Conservation (phyloP, 2,888 invertebrate genomes). For the Drosophila birchii region DNA sequence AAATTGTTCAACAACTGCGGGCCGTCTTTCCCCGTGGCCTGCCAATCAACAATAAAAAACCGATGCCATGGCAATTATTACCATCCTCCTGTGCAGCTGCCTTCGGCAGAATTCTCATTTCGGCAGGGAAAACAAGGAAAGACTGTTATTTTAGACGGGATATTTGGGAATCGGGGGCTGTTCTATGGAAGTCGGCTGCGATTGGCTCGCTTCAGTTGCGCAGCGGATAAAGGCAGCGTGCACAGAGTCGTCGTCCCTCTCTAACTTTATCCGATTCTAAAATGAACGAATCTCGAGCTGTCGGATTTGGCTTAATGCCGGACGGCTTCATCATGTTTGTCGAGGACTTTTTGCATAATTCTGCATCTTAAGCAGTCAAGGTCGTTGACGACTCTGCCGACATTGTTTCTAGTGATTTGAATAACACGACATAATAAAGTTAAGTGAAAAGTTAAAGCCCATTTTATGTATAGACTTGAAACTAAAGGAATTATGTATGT, state of each 20-base stretch:
- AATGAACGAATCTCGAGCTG: constrained; percentile 61
- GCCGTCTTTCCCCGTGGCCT: constrained; percentile 8
- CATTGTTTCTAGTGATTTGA: constrained; percentile 8
- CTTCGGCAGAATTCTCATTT: constrained; percentile 5
- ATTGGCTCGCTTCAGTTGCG: constrained; percentile 53
- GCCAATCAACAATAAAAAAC: constrained; percentile 33
- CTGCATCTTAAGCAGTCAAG: constrained; percentile 60
- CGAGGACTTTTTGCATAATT: constrained; percentile 57
- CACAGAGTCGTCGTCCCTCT: constrained; percentile 61
- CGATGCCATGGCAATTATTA: constrained; percentile 4
- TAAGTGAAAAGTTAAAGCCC: background rate
- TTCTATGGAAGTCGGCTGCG: constrained; percentile 25
- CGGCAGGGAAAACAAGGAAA: constrained; percentile 41
- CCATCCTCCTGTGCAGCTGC: constrained; percentile 49
- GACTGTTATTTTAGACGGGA: constrained; percentile 8
- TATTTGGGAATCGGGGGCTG: constrained; percentile 10
- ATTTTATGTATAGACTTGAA: background rate
- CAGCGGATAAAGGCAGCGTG: constrained; percentile 56
- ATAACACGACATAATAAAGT: constrained; percentile 1
- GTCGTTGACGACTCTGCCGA: constrained; percentile 52
- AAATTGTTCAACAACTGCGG: background rate
- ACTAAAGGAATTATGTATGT: background rate
- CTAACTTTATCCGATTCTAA: constrained; percentile 69
- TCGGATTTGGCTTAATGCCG: constrained; percentile 37
- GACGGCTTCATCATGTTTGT: constrained; percentile 1